Base-by-base conservation (phyloP, 2,113 vertebrate genomes). In the Sinocyclocheilus grahami region DNA sequence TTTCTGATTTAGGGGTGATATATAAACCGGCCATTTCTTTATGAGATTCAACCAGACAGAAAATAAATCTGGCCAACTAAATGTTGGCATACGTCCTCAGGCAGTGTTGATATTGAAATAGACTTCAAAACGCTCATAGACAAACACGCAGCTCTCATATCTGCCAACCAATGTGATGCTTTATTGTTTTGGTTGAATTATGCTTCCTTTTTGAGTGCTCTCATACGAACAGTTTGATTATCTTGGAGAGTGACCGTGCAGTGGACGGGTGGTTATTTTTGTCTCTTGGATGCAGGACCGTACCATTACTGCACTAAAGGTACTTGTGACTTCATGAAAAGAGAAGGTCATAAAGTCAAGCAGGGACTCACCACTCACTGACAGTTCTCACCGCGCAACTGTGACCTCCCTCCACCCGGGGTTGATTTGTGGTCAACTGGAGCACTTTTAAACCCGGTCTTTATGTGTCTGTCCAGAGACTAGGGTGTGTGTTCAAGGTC, bases 391-490 rank as follows among this genome's bases (percentile, higher is more conserved):
- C 78, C n/a, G 16, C 14, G 60, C 51, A 18, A 78, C 84, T 72
- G 37, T 71, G 84, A 85, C 71, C 46, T 78, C 33, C 82, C 63
- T 63, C 74, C 74, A 76, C 60, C 72, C 22, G 33, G 46, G 67
- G 71, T 72, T 86, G 79, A 86, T 80, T 74, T 81, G 85, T 75
- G 79, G 85, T 82, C 58, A 75, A 75, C 69, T 24, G 85, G 67
- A 72, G 85, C 22, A 20, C 60, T 82, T 86, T 82, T 82, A 62
- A 62, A 78, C 78, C 65, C 14, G 2, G 78, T n/a, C 46, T 82
- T 72, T 82, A 86, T 82, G 67, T 82, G 67, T 74, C 85, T n/a
- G 85, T 74, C 42, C 39, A 63, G 85, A 24, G 80, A 82, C 78
- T 55, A 11, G 72, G 85, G 67, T 82, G 53, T 60, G 78, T 53